Evolutionary conservation across 1,140 invertebrate genomes (phyloP).

Genomic region (Drosophila orosa): DNA sequence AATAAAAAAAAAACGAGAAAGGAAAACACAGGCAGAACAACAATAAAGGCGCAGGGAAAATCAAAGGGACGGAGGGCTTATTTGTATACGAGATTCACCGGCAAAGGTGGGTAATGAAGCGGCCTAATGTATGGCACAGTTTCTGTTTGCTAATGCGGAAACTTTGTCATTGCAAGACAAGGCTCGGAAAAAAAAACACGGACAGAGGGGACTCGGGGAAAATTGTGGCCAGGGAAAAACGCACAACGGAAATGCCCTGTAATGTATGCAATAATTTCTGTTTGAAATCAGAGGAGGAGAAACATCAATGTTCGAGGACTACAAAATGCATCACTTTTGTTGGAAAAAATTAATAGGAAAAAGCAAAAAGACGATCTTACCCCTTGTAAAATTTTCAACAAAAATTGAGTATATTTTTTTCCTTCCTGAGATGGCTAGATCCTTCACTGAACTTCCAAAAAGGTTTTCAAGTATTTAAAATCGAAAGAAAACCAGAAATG

Average conservation of each 20-base stretch:
- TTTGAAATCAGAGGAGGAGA: not conserved
- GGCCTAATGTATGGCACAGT: slow-evolving; percentile 61
- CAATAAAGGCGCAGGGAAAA: slow-evolving; percentile 7
- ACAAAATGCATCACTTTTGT: not conserved
- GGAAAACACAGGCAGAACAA: not conserved
- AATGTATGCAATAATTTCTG: slow-evolving; percentile 29
- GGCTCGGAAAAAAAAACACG: not conserved
- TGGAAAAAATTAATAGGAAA: not conserved
- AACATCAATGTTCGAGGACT: not conserved
- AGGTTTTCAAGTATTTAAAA: too few relatives aligned
- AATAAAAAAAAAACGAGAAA: slow-evolving; percentile 10
- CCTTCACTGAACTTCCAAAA: too few relatives aligned
- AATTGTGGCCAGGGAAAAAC: too few relatives aligned
- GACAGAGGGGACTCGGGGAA: not conserved
- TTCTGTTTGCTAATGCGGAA: slow-evolving; percentile 69
- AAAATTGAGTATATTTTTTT: too few relatives aligned
- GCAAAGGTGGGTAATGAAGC: slow-evolving; percentile 53
- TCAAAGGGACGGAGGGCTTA: not conserved
- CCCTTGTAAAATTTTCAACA: too few relatives aligned
- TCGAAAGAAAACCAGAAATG: too few relatives aligned
- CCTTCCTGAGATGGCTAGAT: too few relatives aligned
- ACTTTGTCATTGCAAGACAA: slow-evolving; percentile 62
- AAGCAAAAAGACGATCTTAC: too few relatives aligned
- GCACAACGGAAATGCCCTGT: not conserved
- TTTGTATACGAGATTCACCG: slow-evolving; percentile 5